phyloP scores from a whole-genome alignment of 2,888 invertebrate species.

The Cerastis rubricosa region DNA sequence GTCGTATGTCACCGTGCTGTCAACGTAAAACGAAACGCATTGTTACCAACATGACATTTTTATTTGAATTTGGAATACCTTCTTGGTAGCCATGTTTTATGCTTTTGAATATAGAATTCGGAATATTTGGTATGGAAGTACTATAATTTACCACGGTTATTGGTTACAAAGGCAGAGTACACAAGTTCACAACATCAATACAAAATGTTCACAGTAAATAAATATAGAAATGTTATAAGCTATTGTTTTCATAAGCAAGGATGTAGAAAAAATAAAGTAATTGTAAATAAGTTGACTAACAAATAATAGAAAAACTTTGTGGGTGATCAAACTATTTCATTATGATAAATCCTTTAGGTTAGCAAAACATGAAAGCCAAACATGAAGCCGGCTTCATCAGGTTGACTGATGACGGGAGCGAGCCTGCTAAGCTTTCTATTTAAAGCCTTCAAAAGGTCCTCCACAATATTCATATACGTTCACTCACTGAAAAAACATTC shows the following conservation, averaged over 20 bases:
- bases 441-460: constrained; percentile 13
- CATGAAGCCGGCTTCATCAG: neutral
- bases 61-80: constrained; percentile 44
- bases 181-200: neutral
- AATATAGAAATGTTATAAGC: neutral
- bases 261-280: constrained; percentile 2
- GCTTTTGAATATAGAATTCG: neutral
- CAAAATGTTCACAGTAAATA: neutral
- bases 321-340: neutral
- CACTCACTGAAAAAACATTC: constrained; percentile 34
- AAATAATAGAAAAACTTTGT: neutral
- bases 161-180: neutral
- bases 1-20: constrained; percentile 42
- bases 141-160: neutral
- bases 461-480: constrained; percentile 36
- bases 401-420: neutral
- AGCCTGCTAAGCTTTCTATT: constrained; percentile 17
- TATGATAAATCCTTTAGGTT: no score
- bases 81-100: constrained; percentile 18
- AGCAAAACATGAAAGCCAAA: neutral
- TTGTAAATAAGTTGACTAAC: no score
- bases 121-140: constrained; percentile 9
- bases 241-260: neutral
- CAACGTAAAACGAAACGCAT: constrained; percentile 46
- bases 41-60: constrained; percentile 45